A percentile compares a stretch with the other conserved stretches of the same genome.
Evolutionary conservation across 2,888 invertebrate genomes (phyloP).

Genomic region (Ceraclea dissimilis): DNA sequence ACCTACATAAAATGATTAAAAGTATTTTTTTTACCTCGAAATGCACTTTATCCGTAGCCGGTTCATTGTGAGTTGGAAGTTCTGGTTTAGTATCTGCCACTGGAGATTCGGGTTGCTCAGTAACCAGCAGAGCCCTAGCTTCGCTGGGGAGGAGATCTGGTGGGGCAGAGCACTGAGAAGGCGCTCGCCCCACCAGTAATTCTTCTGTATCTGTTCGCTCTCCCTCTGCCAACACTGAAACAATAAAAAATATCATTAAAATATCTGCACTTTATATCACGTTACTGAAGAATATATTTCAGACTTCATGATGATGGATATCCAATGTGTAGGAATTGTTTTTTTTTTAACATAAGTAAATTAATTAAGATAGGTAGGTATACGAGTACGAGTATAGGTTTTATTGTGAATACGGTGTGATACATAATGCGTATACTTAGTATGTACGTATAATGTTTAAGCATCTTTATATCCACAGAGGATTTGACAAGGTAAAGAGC

Average conservation of each 20-base stretch:
- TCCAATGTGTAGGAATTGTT: too few species aligned
- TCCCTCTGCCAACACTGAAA: conserved; percentile 56
- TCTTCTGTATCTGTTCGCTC: conserved; percentile 65
- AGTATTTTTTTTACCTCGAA: too few species aligned
- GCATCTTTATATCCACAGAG: too few species aligned
- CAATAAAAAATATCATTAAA: conserved; percentile 1
- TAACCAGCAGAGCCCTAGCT: conserved; percentile 44
- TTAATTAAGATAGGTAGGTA: too few species aligned
- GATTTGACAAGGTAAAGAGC: conserved; percentile 6
- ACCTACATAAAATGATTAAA: too few species aligned
- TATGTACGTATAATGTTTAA: too few species aligned
- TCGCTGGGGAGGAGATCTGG: conserved; percentile 55
- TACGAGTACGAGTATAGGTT: too few species aligned
- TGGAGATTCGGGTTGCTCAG: conserved; percentile 27
- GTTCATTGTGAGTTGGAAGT: conserved; percentile 20
- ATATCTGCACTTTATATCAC: background rate
- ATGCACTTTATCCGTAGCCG: conserved; percentile 19
- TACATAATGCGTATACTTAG: too few species aligned
- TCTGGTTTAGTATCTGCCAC: conserved; percentile 26
- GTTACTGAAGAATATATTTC: too few species aligned
- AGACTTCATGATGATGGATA: too few species aligned
- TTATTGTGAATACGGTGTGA: too few species aligned
- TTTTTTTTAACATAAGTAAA: too few species aligned
- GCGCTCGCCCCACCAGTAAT: conserved; percentile 56
- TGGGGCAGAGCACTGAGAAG: conserved; percentile 56